Evolutionary conservation across 2,888 invertebrate species (phyloP).

Genomic region (Acleris literana): DNA sequence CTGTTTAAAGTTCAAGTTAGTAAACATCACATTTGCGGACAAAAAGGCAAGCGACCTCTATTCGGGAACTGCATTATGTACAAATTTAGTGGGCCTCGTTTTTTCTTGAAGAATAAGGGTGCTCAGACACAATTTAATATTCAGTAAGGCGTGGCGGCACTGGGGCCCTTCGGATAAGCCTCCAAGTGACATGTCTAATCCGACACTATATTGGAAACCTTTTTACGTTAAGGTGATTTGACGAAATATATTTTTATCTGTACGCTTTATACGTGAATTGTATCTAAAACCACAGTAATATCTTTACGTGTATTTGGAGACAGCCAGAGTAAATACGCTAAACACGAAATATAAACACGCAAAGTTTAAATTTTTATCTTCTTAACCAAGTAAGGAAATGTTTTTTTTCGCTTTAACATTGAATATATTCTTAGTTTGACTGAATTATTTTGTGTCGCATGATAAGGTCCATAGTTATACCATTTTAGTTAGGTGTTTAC

Average conservation of each 20-base stretch:
- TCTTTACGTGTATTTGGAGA: background rate
- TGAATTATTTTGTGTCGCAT: too few relatives aligned
- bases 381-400: too few relatives aligned
- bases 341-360: too few relatives aligned
- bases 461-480: too few relatives aligned
- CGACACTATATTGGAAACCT: slow-evolving; percentile 35
- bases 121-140: slow-evolving; percentile 26
- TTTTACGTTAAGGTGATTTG: slow-evolving; percentile 27
- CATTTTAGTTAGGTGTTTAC: too few relatives aligned
- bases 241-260: slow-evolving; percentile 16
- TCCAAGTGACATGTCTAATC: slow-evolving; percentile 33
- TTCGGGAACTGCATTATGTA: background rate
- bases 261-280: background rate
- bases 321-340: too few relatives aligned
- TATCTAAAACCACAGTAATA: background rate
- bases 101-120: slow-evolving; percentile 21
- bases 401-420: too few relatives aligned
- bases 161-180: slow-evolving; percentile 23
- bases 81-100: slow-evolving; percentile 4
- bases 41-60: too few relatives aligned
- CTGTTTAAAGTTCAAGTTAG: too few relatives aligned
- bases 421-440: too few relatives aligned
- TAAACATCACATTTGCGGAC: too few relatives aligned
- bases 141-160: slow-evolving; percentile 34
- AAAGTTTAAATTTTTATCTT: too few relatives aligned